A percentile compares a stretch with the other conserved stretches of the same genome.
These are phyloP conservation scores for Neuroscelio doddi DNA, from an alignment of 2,888 invertebrate genomes.

Conservation along the genomic window DNA sequence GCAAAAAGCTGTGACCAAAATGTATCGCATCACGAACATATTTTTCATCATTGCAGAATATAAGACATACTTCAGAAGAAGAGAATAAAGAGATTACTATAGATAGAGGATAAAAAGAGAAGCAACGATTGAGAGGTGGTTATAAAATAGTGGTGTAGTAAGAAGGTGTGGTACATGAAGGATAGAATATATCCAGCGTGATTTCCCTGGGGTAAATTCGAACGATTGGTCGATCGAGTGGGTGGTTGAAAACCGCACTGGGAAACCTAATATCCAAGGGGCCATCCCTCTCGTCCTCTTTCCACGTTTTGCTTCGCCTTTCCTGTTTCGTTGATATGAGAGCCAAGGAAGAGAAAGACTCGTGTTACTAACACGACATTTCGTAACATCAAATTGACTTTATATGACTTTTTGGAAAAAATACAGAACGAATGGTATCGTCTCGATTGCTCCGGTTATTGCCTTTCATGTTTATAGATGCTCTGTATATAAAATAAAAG, in stretches of 20 bases:
- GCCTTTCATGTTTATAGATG: conserved; percentile 10
- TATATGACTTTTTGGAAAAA: conserved; percentile 8
- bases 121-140: conserved; percentile 35
- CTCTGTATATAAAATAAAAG: too few relatives aligned
- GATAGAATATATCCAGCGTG: conserved; percentile 68
- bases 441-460: conserved; percentile 11
- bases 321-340: conserved; percentile 33
- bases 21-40: too few relatives aligned
- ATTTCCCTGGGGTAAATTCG: conserved; percentile 70
- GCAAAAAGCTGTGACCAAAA: too few relatives aligned
- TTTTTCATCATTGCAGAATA: too few relatives aligned
- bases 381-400: conserved; percentile 16
- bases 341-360: conserved; percentile 31
- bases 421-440: conserved; percentile 6
- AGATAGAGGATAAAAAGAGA: conserved; percentile 13
- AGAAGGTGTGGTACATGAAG: conserved; percentile 48
- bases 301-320: conserved; percentile 35
- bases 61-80: too few relatives aligned
- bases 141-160: conserved; percentile 44
- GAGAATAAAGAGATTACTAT: too few relatives aligned
- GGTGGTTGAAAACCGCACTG: conserved; percentile 71
- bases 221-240: conserved; percentile 70
- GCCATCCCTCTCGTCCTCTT: conserved; percentile 48
- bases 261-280: conserved; percentile 69
- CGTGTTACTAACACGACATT: conserved; percentile 32